Percentiles rank a stretch among this genome's conserved stretches.
These are phyloP conservation scores for Agrochola lychnidis DNA, from an alignment of 2,888 invertebrate genomes.

Conservation along the genomic window DNA sequence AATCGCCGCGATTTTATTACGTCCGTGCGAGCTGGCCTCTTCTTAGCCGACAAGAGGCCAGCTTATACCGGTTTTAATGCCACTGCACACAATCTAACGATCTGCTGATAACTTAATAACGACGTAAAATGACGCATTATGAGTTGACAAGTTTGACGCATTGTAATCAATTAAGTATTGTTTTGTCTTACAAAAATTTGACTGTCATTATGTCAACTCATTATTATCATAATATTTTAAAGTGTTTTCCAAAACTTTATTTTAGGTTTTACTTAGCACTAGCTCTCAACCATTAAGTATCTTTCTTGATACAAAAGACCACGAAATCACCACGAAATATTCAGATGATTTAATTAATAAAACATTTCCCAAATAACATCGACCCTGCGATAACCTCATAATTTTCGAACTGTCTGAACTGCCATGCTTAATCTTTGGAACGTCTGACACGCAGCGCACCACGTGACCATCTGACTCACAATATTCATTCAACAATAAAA, in stretches of 20 bases:
- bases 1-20: no score
- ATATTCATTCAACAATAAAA: slow-evolving; percentile 74
- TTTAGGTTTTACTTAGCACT: background rate
- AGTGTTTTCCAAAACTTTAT: background rate
- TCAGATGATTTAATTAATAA: background rate
- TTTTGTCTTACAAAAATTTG: background rate
- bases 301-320: background rate
- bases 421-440: slow-evolving; percentile 63
- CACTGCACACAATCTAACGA: background rate
- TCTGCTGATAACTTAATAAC: background rate
- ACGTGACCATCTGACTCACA: slow-evolving; percentile 76
- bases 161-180: slow-evolving; percentile 4
- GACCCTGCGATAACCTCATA: slow-evolving; percentile 33
- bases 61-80: no score
- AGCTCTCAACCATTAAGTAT: background rate
- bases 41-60: no score
- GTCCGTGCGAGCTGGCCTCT: no score
- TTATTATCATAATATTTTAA: background rate
- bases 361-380: slow-evolving; percentile 17
- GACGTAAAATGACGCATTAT: slow-evolving; percentile 7
- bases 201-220: background rate
- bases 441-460: slow-evolving; percentile 68
- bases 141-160: background rate
- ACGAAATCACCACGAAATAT: background rate
- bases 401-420: slow-evolving; percentile 42